Evolutionary conservation across 2,113 vertebrate genomes (phyloP).

Genomic region (Charadrius vociferus): DNA sequence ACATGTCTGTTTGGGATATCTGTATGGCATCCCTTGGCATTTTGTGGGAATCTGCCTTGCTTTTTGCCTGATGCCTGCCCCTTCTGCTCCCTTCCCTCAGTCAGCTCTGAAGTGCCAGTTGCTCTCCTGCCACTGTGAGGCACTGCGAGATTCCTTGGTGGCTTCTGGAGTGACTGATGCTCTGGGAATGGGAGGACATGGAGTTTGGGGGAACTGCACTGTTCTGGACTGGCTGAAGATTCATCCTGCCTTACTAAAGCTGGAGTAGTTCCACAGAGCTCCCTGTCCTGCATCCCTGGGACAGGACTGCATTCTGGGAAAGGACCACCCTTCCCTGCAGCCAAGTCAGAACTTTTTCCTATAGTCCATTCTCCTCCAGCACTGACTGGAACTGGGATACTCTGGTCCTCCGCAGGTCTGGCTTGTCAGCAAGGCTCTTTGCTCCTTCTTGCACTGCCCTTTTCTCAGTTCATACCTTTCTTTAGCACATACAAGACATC

Average conservation of each 20-base stretch:
- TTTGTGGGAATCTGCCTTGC: neutral
- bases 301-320: neutral
- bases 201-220: neutral
- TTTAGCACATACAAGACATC: neutral
- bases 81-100: neutral
- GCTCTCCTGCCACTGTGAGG: slow-evolving; percentile 29
- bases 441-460: neutral
- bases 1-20: rapidly evolving
- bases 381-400: neutral
- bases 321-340: neutral
- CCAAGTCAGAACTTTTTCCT: neutral
- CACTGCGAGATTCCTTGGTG: slow-evolving; percentile 16
- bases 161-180: neutral
- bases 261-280: neutral
- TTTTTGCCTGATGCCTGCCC: neutral
- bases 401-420: neutral
- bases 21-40: neutral
- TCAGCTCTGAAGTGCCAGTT: neutral
- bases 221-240: neutral
- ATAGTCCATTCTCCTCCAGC: neutral
- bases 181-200: neutral
- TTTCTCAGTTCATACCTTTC: neutral
- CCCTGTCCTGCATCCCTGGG: neutral
- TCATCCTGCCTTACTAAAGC: neutral
- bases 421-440: neutral